Evolutionary conservation across 2,888 invertebrate species (phyloP).

Genomic region (Pyrrhia umbra): DNA sequence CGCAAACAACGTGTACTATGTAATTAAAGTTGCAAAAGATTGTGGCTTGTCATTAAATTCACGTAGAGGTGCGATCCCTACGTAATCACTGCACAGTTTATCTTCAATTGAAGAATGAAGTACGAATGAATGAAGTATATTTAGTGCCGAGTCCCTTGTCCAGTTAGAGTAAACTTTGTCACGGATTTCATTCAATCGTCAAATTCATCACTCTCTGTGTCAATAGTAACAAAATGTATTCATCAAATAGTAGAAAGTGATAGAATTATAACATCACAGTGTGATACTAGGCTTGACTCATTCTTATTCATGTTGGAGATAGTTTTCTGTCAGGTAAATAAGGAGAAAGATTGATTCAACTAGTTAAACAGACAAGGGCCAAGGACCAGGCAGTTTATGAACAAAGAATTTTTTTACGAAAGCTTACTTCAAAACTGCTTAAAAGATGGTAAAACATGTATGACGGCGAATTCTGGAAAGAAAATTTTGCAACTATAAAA

Average conservation of each 20-base stretch:
- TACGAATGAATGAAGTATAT: conserved; percentile 59
- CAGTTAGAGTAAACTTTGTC: conserved; percentile 46
- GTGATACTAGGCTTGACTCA: conserved; percentile 31
- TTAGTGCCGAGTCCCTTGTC: conserved; percentile 48
- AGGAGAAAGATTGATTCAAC: too few relatives aligned
- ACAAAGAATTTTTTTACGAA: background rate
- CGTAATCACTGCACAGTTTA: conserved; percentile 49
- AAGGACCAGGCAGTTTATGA: background rate
- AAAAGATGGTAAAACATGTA: too few relatives aligned
- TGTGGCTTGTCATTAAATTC: conserved; percentile 50
- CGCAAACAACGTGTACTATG: conserved; percentile 47
- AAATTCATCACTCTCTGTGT: conserved; percentile 64
- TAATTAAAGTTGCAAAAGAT: conserved; percentile 54
- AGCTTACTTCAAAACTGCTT: too few relatives aligned
- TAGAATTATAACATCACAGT: conserved; percentile 48
- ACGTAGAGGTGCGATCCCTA: conserved; percentile 51
- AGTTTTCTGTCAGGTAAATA: conserved; percentile 1
- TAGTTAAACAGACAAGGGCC: background rate
- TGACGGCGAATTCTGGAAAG: background rate
- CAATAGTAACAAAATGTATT: conserved; percentile 52
- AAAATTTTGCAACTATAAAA: background rate
- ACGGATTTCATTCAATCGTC: conserved; percentile 62
- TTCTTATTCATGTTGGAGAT: conserved; percentile 16
- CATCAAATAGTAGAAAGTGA: conserved; percentile 63
- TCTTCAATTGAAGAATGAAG: conserved; percentile 53